Percentiles rank a stretch among this genome's conserved stretches.
phyloP scores from a whole-genome alignment of 2,113 vertebrate genomes.

The Pipa parva region DNA sequence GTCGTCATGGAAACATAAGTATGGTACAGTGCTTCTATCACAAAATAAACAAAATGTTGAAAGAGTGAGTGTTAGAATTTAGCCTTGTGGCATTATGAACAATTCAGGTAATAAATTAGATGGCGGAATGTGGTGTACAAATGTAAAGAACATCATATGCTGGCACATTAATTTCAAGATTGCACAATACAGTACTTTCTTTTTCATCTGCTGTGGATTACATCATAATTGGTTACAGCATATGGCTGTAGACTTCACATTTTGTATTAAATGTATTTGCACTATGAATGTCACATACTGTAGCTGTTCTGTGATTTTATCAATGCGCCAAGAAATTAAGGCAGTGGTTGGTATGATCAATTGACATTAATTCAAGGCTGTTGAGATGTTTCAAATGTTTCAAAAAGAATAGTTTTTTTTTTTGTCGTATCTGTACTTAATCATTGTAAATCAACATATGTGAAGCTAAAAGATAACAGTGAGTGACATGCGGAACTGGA shows the following conservation, averaged over 20 bases:
- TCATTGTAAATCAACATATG: too few species aligned
- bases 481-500: too few species aligned
- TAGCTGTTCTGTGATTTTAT: not conserved
- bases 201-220: not conserved
- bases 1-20: slow-evolving; percentile 37
- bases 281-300: not conserved
- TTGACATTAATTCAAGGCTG: too few species aligned
- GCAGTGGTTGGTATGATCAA: too few species aligned
- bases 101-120: slow-evolving; percentile 7
- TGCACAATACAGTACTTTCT: not conserved
- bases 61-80: slow-evolving; percentile 20
- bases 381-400: too few species aligned
- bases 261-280: not conserved
- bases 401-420: too few species aligned
- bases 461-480: too few species aligned
- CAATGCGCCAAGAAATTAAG: too few species aligned
- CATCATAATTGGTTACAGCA: not conserved
- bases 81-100: slow-evolving; percentile 19
- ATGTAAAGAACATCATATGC: not conserved
- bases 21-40: slow-evolving; percentile 13
- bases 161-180: not conserved
- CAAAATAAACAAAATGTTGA: slow-evolving; percentile 24
- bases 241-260: not conserved
- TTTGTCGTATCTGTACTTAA: too few species aligned
- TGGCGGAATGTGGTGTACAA: not conserved